Conservation (phyloP, 2,888 invertebrate species). For the Polia nebulosa region DNA sequence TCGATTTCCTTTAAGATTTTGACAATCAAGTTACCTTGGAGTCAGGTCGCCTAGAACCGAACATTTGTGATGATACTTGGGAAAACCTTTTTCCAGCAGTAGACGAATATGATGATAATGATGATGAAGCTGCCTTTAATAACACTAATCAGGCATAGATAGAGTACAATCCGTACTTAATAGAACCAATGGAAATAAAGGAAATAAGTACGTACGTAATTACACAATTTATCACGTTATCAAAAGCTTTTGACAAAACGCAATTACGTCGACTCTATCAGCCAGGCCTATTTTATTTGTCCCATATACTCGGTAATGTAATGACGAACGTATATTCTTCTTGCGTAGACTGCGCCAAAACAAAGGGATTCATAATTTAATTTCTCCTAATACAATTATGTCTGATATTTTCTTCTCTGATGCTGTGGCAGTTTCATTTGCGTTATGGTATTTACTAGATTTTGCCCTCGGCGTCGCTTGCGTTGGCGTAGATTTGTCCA, state of each 20-base stretch:
- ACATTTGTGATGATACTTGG: not conserved
- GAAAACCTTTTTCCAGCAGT: too few species aligned
- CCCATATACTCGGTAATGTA: conserved; percentile 39
- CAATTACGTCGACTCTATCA: conserved; percentile 53
- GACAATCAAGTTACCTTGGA: not conserved
- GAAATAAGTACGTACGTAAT: not conserved
- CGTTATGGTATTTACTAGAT: conserved; percentile 6
- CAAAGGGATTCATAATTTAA: conserved; percentile 60
- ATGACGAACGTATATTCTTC: conserved; percentile 39
- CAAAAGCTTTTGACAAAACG: conserved; percentile 47
- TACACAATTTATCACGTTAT: conserved; percentile 18
- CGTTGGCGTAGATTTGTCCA: too few species aligned
- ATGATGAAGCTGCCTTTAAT: not conserved
- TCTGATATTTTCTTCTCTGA: conserved; percentile 27
- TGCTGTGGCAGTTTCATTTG: conserved; percentile 28
- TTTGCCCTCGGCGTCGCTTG: too few species aligned
- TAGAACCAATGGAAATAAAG: not conserved
- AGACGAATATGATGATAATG: not conserved
- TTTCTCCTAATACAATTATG: conserved; percentile 35
- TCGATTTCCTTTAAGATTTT: not conserved
- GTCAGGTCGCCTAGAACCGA: not conserved
- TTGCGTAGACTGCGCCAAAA: conserved; percentile 37
- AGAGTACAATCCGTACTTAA: not conserved
- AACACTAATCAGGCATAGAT: not conserved
- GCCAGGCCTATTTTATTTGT: conserved; percentile 41